Evolutionary conservation across 2,888 invertebrate species (phyloP), one percentile per base, ranked within the genome.

Genomic region (Malacosoma neustria): DNA sequence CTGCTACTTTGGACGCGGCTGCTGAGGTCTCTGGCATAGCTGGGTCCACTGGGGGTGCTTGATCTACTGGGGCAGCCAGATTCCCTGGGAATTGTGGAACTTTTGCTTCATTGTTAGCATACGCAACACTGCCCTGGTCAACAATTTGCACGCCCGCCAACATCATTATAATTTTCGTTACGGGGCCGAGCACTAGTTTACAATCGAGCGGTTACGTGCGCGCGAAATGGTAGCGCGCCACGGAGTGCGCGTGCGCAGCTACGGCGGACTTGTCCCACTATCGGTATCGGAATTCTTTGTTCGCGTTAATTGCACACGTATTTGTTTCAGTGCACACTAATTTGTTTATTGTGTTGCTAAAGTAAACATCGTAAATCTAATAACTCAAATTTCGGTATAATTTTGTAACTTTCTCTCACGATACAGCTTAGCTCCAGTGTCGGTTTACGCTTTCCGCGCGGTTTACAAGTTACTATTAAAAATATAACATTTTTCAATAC

Each of bases 111-210:
- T 39, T 32, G 32, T 40, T 43, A n/a, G 42, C 40, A 51, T 58
- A 79, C 15, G 66, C 51, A 35, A 77, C 82, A 72, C 68, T 73
- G 40, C 55, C 57, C 41, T 68, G 60, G 42, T 79, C 71, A 49
- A 80, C 71, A 38, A 85, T 79, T 53, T 80, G 66, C 14, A 79
- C 84, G 36, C 85, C 85, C 43, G 85, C 84, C 51, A 85, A 76
- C 73, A 85, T 80, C 80, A 81, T 84, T 54, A 51, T 39, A 11
- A 13, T n/a, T 14, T 32, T 22, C 22, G 12, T 14, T 14, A 29
- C 29, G 3, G 30, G 14, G 11, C 29, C 33, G 13, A 32, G 4
- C 9, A 12, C 13, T 31, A 11, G 31, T 31, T 31, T 7, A 9
- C 2, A 31, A 31, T 62, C 72, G 71, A 71, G 67, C 67, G 64